Evolutionary conservation across 2,888 invertebrate genomes (phyloP).

Genomic region (Diaperis boleti): DNA sequence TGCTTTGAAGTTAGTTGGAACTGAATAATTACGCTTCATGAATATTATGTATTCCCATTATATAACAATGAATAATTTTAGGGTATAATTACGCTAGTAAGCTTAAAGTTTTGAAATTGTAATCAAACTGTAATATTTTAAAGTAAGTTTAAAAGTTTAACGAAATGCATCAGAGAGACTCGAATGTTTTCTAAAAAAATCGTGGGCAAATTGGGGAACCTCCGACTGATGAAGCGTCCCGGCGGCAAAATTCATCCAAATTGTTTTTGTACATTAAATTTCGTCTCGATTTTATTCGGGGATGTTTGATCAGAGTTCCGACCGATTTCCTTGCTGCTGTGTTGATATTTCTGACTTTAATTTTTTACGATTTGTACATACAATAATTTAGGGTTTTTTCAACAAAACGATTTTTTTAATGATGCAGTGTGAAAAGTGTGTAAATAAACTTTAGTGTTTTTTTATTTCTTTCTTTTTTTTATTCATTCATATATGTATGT

Average conservation of each 20-base stretch:
- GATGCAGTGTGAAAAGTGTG: constrained; percentile 59
- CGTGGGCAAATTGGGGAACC: constrained; percentile 10
- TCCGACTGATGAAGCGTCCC: constrained; percentile 29
- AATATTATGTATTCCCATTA: constrained; percentile 55
- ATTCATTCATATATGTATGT: constrained; percentile 55
- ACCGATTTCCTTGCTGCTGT: constrained; percentile 36
- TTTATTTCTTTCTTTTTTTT: constrained; percentile 52
- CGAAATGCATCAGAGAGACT: constrained; percentile 41
- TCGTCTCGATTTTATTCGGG: constrained; percentile 17
- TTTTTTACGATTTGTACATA: constrained; percentile 56
- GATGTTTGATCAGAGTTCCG: constrained; percentile 24
- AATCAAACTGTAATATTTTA: constrained; percentile 45
- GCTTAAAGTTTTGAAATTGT: constrained; percentile 50
- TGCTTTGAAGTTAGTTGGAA: constrained; percentile 43
- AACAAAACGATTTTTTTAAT: constrained; percentile 48
- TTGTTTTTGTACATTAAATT: constrained; percentile 42
- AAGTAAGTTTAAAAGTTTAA: constrained; percentile 27
- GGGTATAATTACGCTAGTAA: constrained; percentile 58
- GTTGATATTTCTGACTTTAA: constrained; percentile 52
- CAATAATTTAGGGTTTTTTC: constrained; percentile 51
- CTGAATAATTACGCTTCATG: constrained; percentile 60
- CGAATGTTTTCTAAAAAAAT: constrained; percentile 45
- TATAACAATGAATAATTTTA: constrained; percentile 58
- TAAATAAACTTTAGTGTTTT: constrained; percentile 63
- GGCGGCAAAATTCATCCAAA: constrained; percentile 28